A percentile compares a stretch with the other conserved stretches of the same genome.
phyloP scores from a whole-genome alignment of 2,888 invertebrate species.

The Dioctria rufipes region DNA sequence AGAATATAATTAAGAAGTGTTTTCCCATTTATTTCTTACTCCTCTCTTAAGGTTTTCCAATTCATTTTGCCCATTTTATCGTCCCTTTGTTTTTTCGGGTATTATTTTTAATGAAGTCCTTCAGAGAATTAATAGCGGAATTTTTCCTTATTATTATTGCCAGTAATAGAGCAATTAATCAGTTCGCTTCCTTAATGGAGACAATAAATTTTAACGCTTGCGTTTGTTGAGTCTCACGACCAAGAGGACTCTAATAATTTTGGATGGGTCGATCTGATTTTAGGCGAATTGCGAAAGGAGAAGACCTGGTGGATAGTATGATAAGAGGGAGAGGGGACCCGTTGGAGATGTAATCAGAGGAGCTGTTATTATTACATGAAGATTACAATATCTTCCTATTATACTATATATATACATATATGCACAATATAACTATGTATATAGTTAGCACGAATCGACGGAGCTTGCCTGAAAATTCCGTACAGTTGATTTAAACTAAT shows the following conservation, averaged over 20 bases:
- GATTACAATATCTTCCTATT: too few species aligned
- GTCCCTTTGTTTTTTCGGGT: conserved; percentile 20
- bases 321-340: not conserved
- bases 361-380: too few species aligned
- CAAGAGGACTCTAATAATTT: not conserved
- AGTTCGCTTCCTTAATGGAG: conserved; percentile 55
- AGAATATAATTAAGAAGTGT: not conserved
- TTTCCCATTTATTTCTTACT: not conserved
- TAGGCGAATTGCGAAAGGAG: not conserved
- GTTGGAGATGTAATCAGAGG: too few species aligned
- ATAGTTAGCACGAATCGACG: not conserved
- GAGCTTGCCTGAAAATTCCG: not conserved
- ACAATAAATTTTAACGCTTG: conserved; percentile 54
- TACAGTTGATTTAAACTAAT: conserved; percentile 29
- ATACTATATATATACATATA: too few species aligned
- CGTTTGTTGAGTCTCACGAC: not conserved
- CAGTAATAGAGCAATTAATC: conserved; percentile 58
- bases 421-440: not conserved
- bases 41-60: conserved; percentile 26
- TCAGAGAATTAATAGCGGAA: conserved; percentile 55
- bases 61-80: conserved; percentile 38
- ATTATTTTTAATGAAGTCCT: conserved; percentile 56
- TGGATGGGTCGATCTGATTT: conserved; percentile 24
- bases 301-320: not conserved
- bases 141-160: conserved; percentile 58